A percentile compares a stretch with the other conserved stretches of the same genome.
phyloP scores from a whole-genome alignment of 2,113 vertebrate genomes.

The Microtus ochrogaster region DNA sequence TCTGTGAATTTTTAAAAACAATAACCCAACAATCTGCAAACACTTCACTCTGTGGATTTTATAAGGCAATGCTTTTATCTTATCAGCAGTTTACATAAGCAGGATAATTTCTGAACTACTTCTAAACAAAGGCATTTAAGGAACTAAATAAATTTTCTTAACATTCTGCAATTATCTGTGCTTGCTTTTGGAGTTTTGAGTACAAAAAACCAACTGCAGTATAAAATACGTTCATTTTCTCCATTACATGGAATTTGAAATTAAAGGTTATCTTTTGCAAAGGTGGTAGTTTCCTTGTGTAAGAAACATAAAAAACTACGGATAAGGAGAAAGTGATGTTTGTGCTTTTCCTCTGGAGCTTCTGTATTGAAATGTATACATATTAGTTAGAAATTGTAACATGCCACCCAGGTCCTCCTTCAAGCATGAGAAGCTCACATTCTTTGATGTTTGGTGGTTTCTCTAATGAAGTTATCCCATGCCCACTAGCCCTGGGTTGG shows the following conservation, averaged over 20 bases:
- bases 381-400: not conserved
- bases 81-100: not conserved
- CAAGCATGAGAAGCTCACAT: too few relatives aligned
- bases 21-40: not conserved
- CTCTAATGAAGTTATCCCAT: accelerated
- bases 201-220: not conserved
- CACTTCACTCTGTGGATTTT: not conserved
- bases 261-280: not conserved
- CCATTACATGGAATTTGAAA: constrained; percentile 15
- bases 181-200: not conserved
- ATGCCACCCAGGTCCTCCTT: too few relatives aligned
- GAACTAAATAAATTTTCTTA: not conserved
- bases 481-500: not conserved
- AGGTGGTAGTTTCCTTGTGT: not conserved
- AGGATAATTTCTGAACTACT: not conserved
- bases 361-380: not conserved
- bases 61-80: not conserved
- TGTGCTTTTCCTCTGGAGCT: not conserved
- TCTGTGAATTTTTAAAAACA: not conserved
- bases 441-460: not conserved
- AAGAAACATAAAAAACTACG: not conserved
- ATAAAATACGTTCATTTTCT: not conserved
- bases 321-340: not conserved
- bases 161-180: not conserved
- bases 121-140: constrained; percentile 17